Conservation (phyloP, 2,113 vertebrate genomes). For the Chaetorhynchus papuensis region DNA sequence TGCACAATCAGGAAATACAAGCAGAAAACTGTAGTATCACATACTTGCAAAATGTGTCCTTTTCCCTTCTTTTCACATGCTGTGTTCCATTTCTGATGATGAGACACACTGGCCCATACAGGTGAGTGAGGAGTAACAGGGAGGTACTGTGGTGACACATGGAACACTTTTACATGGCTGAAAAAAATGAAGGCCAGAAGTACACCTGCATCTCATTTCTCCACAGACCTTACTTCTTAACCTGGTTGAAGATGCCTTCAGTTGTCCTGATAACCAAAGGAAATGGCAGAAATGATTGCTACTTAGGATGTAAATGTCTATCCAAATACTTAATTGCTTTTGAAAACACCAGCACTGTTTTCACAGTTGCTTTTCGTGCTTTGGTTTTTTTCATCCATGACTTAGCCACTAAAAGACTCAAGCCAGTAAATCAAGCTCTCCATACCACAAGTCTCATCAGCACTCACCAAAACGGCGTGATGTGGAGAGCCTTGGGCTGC, state of each 20-base stretch:
- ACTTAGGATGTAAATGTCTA: not conserved
- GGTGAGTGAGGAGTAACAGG: not conserved
- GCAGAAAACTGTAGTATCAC: not conserved
- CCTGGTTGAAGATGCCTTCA: not conserved
- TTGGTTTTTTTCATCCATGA: rapidly evolving
- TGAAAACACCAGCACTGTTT: not conserved
- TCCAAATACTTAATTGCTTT: not conserved
- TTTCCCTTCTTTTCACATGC: not conserved
- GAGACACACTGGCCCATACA: not conserved
- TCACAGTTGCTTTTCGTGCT: not conserved
- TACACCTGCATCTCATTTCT: not conserved
- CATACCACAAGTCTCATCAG: not conserved
- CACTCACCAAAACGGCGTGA: rapidly evolving
- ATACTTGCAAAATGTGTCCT: not conserved
- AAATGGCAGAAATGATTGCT: not conserved
- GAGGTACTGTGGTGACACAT: not conserved
- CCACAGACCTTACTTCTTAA: not conserved
- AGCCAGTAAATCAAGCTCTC: not conserved
- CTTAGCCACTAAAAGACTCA: not conserved
- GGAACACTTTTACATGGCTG: not conserved
- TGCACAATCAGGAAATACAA: not conserved
- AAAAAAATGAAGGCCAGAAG: not conserved
- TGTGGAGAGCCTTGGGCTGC: not conserved
- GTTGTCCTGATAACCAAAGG: not conserved
- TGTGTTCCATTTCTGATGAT: not conserved